Conservation (phyloP, 2,888 invertebrate genomes). For the Ecliptopera silaceata region DNA sequence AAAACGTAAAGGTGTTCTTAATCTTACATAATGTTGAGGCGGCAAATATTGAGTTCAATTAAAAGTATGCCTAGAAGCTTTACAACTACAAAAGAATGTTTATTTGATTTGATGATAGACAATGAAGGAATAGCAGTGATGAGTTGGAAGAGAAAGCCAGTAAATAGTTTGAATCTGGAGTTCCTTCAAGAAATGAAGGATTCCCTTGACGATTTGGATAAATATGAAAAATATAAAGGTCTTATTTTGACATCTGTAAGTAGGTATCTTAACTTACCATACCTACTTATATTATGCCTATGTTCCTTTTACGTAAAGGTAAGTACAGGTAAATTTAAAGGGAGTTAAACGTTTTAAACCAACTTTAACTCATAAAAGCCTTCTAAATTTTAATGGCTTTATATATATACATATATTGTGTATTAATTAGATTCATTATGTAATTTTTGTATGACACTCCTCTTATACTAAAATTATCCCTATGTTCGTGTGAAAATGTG, state of each 20-base stretch:
- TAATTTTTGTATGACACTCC: too few species aligned
- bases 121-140: constrained; percentile 86
- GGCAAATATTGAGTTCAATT: background rate
- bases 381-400: too few species aligned
- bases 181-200: constrained; percentile 82
- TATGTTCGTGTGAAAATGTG: too few species aligned
- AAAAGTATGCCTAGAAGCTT: constrained; percentile 4
- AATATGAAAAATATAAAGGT: constrained; percentile 83
- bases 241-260: constrained; percentile 89
- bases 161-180: constrained; percentile 88
- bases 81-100: constrained; percentile 12
- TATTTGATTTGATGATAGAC: constrained; percentile 45
- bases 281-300: background rate
- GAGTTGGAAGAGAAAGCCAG: constrained; percentile 87
- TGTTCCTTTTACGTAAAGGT: background rate
- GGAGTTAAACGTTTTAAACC: too few species aligned
- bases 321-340: too few species aligned
- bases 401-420: too few species aligned
- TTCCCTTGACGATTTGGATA: constrained; percentile 82
- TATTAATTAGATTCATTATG: too few species aligned
- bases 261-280: too few species aligned
- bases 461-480: background rate
- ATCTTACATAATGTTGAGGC: constrained; percentile 8
- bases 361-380: too few species aligned
- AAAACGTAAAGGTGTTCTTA: background rate